Conservation (phyloP, 2,113 vertebrate genomes). For the Piaya cayana region DNA sequence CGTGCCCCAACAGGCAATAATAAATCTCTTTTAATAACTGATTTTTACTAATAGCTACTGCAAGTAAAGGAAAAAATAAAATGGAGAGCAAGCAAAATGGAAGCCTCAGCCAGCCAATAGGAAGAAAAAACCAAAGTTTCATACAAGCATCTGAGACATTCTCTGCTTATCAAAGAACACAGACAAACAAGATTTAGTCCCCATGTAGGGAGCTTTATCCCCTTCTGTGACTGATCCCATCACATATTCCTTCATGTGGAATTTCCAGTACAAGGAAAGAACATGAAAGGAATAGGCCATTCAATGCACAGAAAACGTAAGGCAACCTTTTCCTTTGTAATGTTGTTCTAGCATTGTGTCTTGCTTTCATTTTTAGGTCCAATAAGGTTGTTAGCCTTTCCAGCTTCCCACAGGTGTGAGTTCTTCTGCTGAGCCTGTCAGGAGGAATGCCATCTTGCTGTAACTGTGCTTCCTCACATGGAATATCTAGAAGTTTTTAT, state of each 20-base stretch:
- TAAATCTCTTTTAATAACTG: conserved; percentile 10
- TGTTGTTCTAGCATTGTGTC: neutral
- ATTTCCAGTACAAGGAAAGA: neutral
- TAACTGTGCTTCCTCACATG: neutral
- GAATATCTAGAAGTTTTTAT: neutral
- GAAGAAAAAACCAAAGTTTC: neutral
- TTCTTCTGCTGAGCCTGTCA: neutral
- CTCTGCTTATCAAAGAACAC: neutral
- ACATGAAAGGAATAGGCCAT: accelerated
- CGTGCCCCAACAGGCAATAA: neutral
- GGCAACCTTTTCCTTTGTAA: neutral
- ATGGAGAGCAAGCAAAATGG: neutral
- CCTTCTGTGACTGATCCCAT: neutral
- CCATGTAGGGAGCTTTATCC: neutral
- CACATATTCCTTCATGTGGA: neutral
- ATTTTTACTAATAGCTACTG: neutral
- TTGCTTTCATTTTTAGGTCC: neutral
- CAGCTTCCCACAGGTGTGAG: neutral
- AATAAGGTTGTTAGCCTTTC: neutral
- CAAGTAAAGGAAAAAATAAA: neutral
- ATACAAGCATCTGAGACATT: neutral
- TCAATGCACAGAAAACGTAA: neutral
- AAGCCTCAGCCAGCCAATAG: neutral
- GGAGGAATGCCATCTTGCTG: neutral
- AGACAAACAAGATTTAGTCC: neutral